Evolutionary conservation across 2,113 vertebrate species (phyloP).

Genomic region (Cyprinodon brontotheroides): DNA sequence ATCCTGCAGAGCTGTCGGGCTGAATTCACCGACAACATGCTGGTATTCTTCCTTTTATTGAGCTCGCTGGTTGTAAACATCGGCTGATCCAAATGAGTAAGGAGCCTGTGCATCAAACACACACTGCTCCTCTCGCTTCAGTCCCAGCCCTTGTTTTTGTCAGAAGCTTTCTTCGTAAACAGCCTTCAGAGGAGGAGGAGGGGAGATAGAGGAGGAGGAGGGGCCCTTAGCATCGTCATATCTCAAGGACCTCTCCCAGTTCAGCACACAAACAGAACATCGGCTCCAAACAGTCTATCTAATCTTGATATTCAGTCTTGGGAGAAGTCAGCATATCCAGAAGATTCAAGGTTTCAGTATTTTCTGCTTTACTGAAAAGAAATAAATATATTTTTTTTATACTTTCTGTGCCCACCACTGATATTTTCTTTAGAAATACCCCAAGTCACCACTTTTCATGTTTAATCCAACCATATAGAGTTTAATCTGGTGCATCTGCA

Average conservation of each 20-base stretch:
- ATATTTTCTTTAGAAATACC: neutral
- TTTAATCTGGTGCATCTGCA: constrained; percentile 23
- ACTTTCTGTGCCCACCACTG: constrained; percentile 17
- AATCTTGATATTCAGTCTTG: neutral
- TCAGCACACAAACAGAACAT: neutral
- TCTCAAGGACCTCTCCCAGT: constrained; percentile 68
- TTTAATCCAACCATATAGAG: constrained; percentile 15
- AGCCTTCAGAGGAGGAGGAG: constrained; percentile 59
- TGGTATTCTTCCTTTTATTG: neutral
- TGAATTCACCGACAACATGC: constrained; percentile 33
- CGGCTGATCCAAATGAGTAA: constrained; percentile 2
- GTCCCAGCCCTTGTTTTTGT: constrained; percentile 69
- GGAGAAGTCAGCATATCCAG: neutral
- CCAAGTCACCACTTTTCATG: constrained; percentile 15
- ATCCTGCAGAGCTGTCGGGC: constrained; percentile 47
- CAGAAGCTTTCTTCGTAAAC: constrained; percentile 72
- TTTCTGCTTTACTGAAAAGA: constrained; percentile 1
- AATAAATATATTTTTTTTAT: neutral
- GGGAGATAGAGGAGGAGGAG: constrained; percentile 32
- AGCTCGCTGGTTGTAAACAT: neutral
- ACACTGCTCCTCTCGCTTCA: constrained; percentile 66
- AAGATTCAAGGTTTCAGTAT: neutral
- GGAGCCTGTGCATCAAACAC: constrained; percentile 72
- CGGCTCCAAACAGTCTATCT: neutral
- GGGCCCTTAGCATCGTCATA: constrained; percentile 43